phyloP scores from a whole-genome alignment of 2,888 invertebrate species.

The Spialia ferax region DNA sequence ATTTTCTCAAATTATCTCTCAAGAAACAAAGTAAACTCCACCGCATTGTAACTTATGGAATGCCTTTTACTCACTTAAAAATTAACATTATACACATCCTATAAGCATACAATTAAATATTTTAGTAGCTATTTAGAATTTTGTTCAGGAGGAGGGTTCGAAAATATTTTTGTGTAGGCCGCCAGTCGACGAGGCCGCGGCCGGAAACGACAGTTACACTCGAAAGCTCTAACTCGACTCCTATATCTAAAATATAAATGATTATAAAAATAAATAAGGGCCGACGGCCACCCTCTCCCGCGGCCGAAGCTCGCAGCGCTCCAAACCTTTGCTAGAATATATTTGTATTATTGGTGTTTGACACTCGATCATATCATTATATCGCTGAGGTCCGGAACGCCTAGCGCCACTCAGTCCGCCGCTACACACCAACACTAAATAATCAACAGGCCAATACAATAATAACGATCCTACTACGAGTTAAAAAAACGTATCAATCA shows the following conservation, averaged over 20 bases:
- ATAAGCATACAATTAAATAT: constrained; percentile 71
- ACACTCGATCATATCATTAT: constrained; percentile 45
- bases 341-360: constrained; percentile 54
- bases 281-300: constrained; percentile 65
- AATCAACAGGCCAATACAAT: constrained; percentile 65
- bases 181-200: constrained; percentile 29
- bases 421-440: constrained; percentile 50
- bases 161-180: constrained; percentile 21
- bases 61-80: constrained; percentile 82
- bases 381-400: not conserved
- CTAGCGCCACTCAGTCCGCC: not conserved
- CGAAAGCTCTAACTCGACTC: constrained; percentile 61
- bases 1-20: constrained; percentile 53
- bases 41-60: constrained; percentile 80
- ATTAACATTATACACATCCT: constrained; percentile 75
- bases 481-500: constrained; percentile 53
- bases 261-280: constrained; percentile 86
- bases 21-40: constrained; percentile 70
- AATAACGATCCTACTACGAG: constrained; percentile 63
- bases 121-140: constrained; percentile 64
- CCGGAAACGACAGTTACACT: constrained; percentile 8
- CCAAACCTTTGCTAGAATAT: constrained; percentile 57
- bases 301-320: constrained; percentile 51
- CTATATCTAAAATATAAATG: constrained; percentile 82
- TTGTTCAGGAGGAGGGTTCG: constrained; percentile 59